Conservation (phyloP, 2,113 vertebrate species). For the Corvus hawaiiensis region DNA sequence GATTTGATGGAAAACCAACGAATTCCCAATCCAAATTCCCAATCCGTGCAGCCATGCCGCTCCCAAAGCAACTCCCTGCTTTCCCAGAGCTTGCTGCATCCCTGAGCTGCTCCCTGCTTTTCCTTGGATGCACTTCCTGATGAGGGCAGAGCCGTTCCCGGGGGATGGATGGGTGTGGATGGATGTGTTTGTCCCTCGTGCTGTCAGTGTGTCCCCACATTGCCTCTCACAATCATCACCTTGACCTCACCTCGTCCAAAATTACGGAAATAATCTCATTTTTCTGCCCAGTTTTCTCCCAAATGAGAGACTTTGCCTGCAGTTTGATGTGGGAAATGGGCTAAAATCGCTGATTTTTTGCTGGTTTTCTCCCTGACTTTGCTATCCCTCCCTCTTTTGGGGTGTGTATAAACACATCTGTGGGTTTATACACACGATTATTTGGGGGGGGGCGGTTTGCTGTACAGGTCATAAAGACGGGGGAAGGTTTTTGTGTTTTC, state of each 20-base stretch:
- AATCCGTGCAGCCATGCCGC: background rate
- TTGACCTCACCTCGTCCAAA: background rate
- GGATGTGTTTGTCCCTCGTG: background rate
- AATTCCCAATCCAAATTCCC: background rate
- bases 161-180: background rate
- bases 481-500: constrained; percentile 80
- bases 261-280: background rate
- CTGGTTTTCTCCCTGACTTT: background rate
- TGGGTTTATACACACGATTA: constrained; percentile 54
- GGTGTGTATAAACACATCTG: constrained; percentile 55
- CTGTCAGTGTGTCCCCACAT: background rate
- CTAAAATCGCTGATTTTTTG: constrained; percentile 8
- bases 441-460: constrained; percentile 7
- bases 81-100: constrained; percentile 11
- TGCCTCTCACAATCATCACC: background rate
- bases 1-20: background rate
- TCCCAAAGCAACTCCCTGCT: background rate
- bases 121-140: background rate
- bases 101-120: constrained; percentile 21
- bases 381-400: background rate
- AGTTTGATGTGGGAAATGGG: constrained; percentile 13
- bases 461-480: constrained; percentile 73
- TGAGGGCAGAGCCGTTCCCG: background rate
- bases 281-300: background rate
- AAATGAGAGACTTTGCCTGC: background rate